Percentiles rank a stretch among this genome's conserved stretches.
Conservation (phyloP, 2,888 invertebrate genomes). For the Invenusta paracnida region DNA sequence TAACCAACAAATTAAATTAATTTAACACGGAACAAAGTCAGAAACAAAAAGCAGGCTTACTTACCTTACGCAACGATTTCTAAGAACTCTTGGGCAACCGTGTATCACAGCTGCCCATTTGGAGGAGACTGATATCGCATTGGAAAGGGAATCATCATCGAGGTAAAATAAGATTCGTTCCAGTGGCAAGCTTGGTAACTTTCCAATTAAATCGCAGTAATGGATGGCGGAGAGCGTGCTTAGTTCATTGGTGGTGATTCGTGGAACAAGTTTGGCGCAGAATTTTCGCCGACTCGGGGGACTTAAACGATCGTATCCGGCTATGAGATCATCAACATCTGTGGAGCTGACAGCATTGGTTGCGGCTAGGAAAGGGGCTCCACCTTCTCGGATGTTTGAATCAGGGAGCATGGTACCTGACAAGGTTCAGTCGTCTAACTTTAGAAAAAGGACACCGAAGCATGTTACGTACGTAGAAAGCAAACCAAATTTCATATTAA, state of each 20-base stretch:
- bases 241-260: neutral
- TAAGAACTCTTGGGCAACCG: neutral
- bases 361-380: too few species aligned
- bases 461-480: too few species aligned
- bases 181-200: neutral
- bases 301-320: neutral
- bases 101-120: neutral
- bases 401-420: too few species aligned
- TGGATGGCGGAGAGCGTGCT: neutral
- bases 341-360: neutral
- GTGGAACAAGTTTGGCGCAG: neutral
- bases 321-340: neutral
- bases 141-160: neutral
- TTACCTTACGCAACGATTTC: neutral
- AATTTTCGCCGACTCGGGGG: neutral
- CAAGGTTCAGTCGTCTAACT: too few species aligned
- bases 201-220: neutral
- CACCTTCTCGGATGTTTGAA: too few species aligned
- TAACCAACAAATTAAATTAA: too few species aligned
- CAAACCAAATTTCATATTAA: too few species aligned
- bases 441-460: too few species aligned
- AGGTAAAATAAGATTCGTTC: neutral
- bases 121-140: neutral
- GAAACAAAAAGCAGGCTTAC: too few species aligned
- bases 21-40: too few species aligned